Evolutionary conservation across 2,113 vertebrate species (phyloP).

Genomic region (Stictonetta naevosa): DNA sequence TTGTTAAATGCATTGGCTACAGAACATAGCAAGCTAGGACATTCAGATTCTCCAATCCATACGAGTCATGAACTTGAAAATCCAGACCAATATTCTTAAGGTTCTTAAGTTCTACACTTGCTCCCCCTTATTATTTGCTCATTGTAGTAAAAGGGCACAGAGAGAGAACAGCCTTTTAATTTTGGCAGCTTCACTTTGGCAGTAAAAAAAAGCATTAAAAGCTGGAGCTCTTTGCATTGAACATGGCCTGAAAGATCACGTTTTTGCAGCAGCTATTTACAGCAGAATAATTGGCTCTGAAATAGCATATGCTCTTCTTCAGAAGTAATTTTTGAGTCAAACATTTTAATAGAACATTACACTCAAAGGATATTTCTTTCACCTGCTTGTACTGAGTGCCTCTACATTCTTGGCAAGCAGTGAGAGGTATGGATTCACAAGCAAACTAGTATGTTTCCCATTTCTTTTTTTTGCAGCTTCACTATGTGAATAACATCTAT

Average conservation of each 20-base stretch:
- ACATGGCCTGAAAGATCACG: not conserved
- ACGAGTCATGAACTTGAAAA: not conserved
- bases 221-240: not conserved
- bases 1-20: not conserved
- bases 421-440: not conserved
- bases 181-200: conserved; percentile 20
- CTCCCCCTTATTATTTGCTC: not conserved
- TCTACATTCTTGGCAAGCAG: not conserved
- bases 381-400: not conserved
- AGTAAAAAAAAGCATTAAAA: not conserved
- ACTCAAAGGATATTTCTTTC: not conserved
- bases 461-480: not conserved
- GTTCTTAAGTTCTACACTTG: not conserved
- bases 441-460: not conserved
- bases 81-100: not conserved
- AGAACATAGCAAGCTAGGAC: not conserved
- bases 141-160: not conserved
- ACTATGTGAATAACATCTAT: not conserved
- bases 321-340: conserved; percentile 7
- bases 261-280: not conserved
- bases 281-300: not conserved
- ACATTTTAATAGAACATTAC: not conserved
- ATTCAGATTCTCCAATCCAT: not conserved
- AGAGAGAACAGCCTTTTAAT: conserved; percentile 14
- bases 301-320: not conserved